Evolutionary conservation across 2,888 invertebrate species (phyloP), one percentile per base, ranked within the genome.

Genomic region (Drosophila prolongata): DNA sequence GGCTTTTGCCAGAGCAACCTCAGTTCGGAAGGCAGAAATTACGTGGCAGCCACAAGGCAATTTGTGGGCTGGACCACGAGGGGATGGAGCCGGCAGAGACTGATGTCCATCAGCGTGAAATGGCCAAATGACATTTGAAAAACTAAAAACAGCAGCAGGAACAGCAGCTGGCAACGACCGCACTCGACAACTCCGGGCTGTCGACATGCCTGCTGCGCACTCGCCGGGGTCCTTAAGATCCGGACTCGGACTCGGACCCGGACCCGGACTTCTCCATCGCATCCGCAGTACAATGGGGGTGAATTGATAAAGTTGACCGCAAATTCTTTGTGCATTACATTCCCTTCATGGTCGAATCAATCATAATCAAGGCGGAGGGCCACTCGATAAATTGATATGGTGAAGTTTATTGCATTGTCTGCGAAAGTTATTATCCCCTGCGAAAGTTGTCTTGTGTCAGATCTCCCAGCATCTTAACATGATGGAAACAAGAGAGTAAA

Each of bases 51-150:
- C 83, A 80, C 80, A 80, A 67, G 76, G 70, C 56, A 84, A 78
- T 75, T 75, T 52, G 70, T 55, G 60, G 70, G 24, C 46, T 40
- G 34, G 27, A 10, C 34, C 14, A 8, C 14, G 42, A 57, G 30
- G 14, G 30, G 27, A 47, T 37, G 46, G 43, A 49, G 8, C 8
- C 56, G 65, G 55, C 27, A 69, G 62, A 69, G 69, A 65, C 61
- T 73, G 73, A 60, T 83, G 82, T 83, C 87, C 82, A 84, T 83
- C 82, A 83, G 78, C 81, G 67, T 87, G 87, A 89, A 83, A 89
- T 83, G 76, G 74, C 72, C 84, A 80, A 89, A 80, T 80, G 82
- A 84, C 78, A 89, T 87, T 89, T 87, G 84, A 74, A 70, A 82
- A 82, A 89, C 87, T 84, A 77, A 81, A 82, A 89, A 88, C 80